Percentiles rank a stretch among this genome's conserved stretches.
phyloP scores from a whole-genome alignment of 2,797 vertebrate genomes.

The Hydrophis major region DNA sequence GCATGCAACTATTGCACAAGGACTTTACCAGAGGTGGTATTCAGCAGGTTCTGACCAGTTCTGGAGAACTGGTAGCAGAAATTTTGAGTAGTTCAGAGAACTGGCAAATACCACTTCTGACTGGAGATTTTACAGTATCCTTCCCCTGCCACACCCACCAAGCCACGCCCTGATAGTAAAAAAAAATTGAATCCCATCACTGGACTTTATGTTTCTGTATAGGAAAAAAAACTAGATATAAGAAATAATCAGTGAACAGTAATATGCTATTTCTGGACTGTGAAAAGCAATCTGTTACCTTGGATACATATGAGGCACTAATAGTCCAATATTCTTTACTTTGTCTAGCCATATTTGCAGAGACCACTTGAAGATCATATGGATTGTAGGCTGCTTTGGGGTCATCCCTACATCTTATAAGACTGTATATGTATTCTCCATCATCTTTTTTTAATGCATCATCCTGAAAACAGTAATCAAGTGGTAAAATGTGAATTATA shows the following conservation, averaged over 20 bases:
- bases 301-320: slow-evolving; percentile 68
- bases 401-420: slow-evolving; percentile 50
- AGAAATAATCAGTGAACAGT: background rate
- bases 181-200: too few species aligned
- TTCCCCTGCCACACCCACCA: too few species aligned
- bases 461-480: slow-evolving; percentile 37
- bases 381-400: slow-evolving; percentile 54
- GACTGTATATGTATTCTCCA: slow-evolving; percentile 71
- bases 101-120: too few species aligned
- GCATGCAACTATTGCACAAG: background rate
- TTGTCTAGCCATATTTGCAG: slow-evolving; percentile 56
- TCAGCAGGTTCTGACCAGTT: too few species aligned
- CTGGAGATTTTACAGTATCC: too few species aligned
- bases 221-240: background rate
- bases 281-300: slow-evolving; percentile 56
- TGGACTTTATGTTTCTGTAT: background rate
- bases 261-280: background rate
- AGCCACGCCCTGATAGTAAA: too few species aligned
- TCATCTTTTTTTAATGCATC: slow-evolving; percentile 42
- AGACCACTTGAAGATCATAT: slow-evolving; percentile 70
- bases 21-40: too few species aligned
- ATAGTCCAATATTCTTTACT: slow-evolving; percentile 67
- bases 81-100: too few species aligned
- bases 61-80: too few species aligned
- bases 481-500: background rate